Base-by-base conservation (phyloP, 2,888 invertebrate species). In the Pyrocoelia pectoralis region DNA sequence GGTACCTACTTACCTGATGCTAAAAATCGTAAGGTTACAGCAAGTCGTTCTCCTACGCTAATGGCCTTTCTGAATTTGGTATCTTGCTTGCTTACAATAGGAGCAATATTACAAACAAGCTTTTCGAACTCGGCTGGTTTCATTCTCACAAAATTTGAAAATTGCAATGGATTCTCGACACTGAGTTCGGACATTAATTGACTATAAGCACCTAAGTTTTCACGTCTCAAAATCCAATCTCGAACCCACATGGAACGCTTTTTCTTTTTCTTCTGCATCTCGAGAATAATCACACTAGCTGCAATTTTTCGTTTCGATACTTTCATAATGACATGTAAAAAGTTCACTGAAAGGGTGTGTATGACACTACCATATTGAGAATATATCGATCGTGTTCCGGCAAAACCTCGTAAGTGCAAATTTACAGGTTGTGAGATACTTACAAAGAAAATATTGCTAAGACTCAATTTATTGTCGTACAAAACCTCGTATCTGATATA, bases 21-120 rank as follows among this genome's bases (percentile, higher is more conserved):
- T 18, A 52, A 33, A 52, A 52, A 52, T 33, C 13, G 13, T n/a
- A 50, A 24, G 5, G 50, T 52, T 38, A 52, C 14, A 14, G 50
- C 50, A 50, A 28, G 50, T 50, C 50, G 28, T 14, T 50, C 50
- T 33, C 13, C 2, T 9, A 38, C 18, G 33, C 38, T 38, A 18
- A 49, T 52, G 33, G 52, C 40, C 14, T 52, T 52, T 38, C 52
- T 52, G 29, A 52, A 38, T 38, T 52, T 52, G 14, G 52, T 33
- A 14, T 38, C 52, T 38, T 52, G 52, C 15, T 52, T 52, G 9
- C 6, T 8, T 15, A 52, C 14, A 33, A 52, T 13, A 15, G 38
- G 52, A 2, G 10, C 29, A 15, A 52, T 52, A 33, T 33, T 52
- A 17, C 17, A 15, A 14, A 15, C 52, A 8, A 33, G n/a, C 9